Percentiles rank a stretch among this genome's conserved stretches.
Evolutionary conservation across 64 coral and sea anemone genomes (phyloP).

Genomic region (Pocillopora damicornis): DNA sequence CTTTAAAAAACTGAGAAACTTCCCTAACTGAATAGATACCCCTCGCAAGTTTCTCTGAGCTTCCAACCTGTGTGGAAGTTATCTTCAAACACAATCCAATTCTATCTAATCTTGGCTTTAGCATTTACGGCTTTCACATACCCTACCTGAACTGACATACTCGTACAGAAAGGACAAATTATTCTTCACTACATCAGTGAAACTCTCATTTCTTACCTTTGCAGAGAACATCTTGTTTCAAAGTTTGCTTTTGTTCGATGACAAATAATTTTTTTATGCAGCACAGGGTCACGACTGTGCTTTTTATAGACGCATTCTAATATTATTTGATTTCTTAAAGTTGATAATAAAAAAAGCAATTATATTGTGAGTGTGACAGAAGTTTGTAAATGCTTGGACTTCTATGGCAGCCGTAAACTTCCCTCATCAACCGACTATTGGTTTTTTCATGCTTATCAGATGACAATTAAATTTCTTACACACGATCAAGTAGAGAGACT

Average conservation of each 20-base stretch:
- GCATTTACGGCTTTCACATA: no score
- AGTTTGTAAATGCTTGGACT: background rate
- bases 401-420: background rate
- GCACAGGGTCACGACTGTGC: background rate
- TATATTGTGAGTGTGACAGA: background rate
- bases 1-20: no score
- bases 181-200: background rate
- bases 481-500: background rate
- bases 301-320: background rate
- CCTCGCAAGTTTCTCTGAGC: no score
- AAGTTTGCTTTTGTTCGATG: background rate
- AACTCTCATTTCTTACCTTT: background rate
- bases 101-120: no score
- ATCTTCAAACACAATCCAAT: no score
- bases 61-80: no score
- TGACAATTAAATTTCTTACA: background rate
- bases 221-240: background rate
- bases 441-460: background rate
- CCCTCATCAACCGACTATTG: background rate
- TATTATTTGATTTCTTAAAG: background rate
- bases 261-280: no score
- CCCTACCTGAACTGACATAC: no score
- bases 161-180: no score
- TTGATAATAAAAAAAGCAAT: background rate
- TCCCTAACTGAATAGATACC: no score